Percentiles rank a stretch among this genome's conserved stretches.
Evolutionary conservation across 2,113 vertebrate genomes (phyloP).

Genomic region (Vulpes vulpes): DNA sequence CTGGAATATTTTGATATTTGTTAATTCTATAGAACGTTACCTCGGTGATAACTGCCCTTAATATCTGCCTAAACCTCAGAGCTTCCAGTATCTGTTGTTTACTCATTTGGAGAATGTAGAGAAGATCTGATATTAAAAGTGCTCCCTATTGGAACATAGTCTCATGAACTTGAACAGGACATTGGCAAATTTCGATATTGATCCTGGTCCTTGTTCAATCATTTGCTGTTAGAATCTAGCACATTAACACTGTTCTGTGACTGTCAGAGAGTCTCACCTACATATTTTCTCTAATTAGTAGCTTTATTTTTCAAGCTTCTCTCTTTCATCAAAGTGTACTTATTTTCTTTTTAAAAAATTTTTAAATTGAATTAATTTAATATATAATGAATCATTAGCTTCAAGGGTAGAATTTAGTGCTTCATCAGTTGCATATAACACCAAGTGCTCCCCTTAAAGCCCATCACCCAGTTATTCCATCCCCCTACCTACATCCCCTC

Average conservation of each 20-base stretch:
- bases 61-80: neutral
- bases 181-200: neutral
- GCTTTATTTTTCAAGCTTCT: neutral
- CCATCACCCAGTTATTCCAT: neutral
- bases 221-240: neutral
- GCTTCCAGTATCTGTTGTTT: neutral
- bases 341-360: neutral
- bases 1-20: neutral
- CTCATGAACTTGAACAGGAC: neutral
- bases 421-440: neutral
- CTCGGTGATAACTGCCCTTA: neutral
- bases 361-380: neutral
- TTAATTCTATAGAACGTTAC: neutral
- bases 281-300: neutral
- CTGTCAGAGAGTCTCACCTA: neutral
- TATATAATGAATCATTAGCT: neutral
- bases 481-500: neutral
- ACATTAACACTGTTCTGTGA: neutral
- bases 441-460: neutral
- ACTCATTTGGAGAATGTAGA: neutral
- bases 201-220: neutral
- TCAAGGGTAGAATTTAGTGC: neutral
- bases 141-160: neutral
- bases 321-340: neutral
- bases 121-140: neutral